Evolutionary conservation across 2,888 invertebrate species (phyloP), one percentile per base, ranked within the genome.

Genomic region (Drosophila anomalata): DNA sequence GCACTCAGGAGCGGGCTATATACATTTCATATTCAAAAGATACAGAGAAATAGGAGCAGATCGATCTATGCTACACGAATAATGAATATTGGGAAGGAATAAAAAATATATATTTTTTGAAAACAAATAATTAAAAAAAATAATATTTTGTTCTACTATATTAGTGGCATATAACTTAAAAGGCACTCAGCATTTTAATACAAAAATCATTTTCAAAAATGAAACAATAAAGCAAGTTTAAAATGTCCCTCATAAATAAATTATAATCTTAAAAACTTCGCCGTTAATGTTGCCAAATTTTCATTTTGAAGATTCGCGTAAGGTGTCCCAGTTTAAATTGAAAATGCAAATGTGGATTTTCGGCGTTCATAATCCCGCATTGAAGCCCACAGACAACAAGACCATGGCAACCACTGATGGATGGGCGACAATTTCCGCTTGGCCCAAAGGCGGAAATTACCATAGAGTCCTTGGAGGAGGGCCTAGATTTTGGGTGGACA

Each of bases 401-500:
- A 41, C 47, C 55, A 29, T 22, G 54, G 41, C 50, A 12, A 29
- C 67, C 39, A n/a, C 47, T 62, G 61, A 78, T 78, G 66, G 63
- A 65, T 75, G 63, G 36, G 47, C 57, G 51, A 55, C 56, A 61
- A 71, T 63, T 63, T 71, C 50, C 72, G 74, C 41, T 52, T 26
- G 46, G 51, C 42, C 26, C 56, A 39, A 14, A 36, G 29, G 39
- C 48, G 73, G 67, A 80, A 77, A 80, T 84, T 52, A 63, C 50
- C 75, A 59, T 33, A 41, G 48, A 41, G 31, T 42, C n/a, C 22
- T 24, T 8, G 44, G 9, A 11, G 9, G 4, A 11, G 42, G 39
- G 9, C 9, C n/a, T n/a, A 36, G 36, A n/a, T 36, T 36, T 36
- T 7, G 36, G 36, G 36, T n/a, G n/a, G 6, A n/a, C n/a, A 2